Base-by-base conservation (phyloP, 2,797 vertebrate species). In the Jordanella pulchra region DNA sequence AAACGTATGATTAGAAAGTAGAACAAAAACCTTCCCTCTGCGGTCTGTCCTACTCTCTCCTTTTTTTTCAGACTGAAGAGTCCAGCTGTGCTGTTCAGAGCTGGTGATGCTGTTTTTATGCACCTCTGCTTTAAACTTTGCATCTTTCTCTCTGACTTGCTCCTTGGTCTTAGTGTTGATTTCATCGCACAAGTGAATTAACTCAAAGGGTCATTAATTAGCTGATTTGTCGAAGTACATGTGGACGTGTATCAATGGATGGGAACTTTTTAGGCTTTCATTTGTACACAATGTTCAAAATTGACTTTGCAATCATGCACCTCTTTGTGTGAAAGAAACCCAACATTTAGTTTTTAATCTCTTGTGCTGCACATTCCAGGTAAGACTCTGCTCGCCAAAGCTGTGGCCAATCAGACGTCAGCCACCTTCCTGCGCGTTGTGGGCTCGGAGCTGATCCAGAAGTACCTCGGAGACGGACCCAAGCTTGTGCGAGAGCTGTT, bases 361-460 rank as follows among this genome's bases (percentile, higher is more conserved):
- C n/a, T 75, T n/a, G 14, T 47, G 30, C 0, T 51, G 9, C 23
- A 1, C 27, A 0, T 64, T 17, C 44, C 78, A 99, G 98, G 98
- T 74, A 99, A 99, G 93, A 99, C 97, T 0, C 93, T 99, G 42
- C 86, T 99, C 0, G 97, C 98, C 78, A 99, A 99, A 93, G 97
- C 98, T 0, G 98, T 99, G 72, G 98, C 97, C 77, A 99, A 99
- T 93, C 97, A 99, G 75, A 99, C 98, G 0, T 99, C 97, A 0
- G 98, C 97, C 18, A 99, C 97, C 3, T 99, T 99, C 93, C 87
- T 99, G 88, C 89, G 97, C 0, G 98, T 99, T 61, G 97, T 99
- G 15, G 98, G 98, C 50, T 99, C 98, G 0, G 98, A 99, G 85
- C 95, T 99, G 0, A 98, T 99, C 73, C 97, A 99, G 94, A 99